Evolutionary conservation across 2,797 vertebrate species (phyloP), one percentile per base, ranked within the genome.

Genomic region (Hyperoplus immaculatus): DNA sequence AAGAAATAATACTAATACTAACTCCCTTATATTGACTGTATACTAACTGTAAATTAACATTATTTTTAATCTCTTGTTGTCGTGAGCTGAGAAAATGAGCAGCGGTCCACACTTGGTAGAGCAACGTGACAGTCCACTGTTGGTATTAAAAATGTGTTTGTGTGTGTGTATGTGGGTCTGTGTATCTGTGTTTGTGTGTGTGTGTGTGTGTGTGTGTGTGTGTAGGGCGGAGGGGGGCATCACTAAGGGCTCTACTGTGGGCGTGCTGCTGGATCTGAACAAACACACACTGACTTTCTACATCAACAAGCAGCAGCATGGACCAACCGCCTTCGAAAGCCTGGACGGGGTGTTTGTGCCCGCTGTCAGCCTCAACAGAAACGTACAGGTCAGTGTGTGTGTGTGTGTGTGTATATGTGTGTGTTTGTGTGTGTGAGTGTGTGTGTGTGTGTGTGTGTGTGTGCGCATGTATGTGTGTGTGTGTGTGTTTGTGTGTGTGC

Each of bases 261-360:
- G 98, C 0, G 87, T 99, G 90, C 96, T 99, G 46, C 93, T 99
- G 93, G 98, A 99, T 80, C 94, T 99, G 85, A 96, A 91, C 80
- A 97, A 98, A 88, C 97, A 95, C 91, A 97, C 94, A 0, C 86
- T 99, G 88, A 97, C 96, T 15, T 99, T 99, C 93, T 98, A 94
- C 91, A 96, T 99, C 89, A 99, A 99, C 39, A 97, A 98, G 77
- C 93, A 97, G 92, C 98, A 99, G 94, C 98, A 99, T 7, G 98
- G 98, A 11, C 97, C 97, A 5, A 94, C 97, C 5, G 97, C 98
- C 0, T 99, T 99, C 49, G 96, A 97, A 84, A 97, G 96, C 59
- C 81, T 99, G 58, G 98, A 99, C 0, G 98, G 98, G 0, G 97
- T 99, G 72, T 99, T 99, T 82, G 97, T 99, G 92, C 98, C 98